Evolutionary conservation across 2,113 vertebrate species (phyloP), one percentile per base, ranked within the genome.

Genomic region (Rhea americana): DNA sequence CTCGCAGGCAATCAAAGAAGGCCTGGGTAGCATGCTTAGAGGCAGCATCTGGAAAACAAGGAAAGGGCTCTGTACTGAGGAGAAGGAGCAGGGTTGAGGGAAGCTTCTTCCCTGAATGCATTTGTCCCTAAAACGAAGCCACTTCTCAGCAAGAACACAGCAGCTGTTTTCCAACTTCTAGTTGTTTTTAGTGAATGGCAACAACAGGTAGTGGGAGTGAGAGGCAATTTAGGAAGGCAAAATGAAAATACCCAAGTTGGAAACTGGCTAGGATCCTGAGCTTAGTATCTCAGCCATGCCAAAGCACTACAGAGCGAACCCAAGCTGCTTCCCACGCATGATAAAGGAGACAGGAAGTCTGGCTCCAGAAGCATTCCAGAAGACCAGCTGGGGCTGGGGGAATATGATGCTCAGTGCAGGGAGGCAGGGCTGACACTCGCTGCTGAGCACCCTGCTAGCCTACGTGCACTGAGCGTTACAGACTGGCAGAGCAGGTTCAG

Each of bases 11-110:
- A 94, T 99, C 99, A 28, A 99, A 99, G 96, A 99, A 99, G 11
- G 99, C 99, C 97, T 99, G 99, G 53, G 98, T 99, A 11, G 99
- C 99, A 0, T 99, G 99, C 77, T 99, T 99, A 8, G 99, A 99
- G 28, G 99, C 99, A 12, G 99, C 98, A 26, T 99, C 99, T 99
- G 96, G 16, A 92, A 93, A 81, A 77, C 21, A 72, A 75, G 65
- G 56, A 53, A 32, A 55, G 30, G 30, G 53, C 25, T 11, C 9
- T 21, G 58, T 62, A n/a, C 8, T 74, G 22, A 13, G 48, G 47
- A 45, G 43, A 13, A 75, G 51, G 32, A 92, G 73, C 17, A 25
- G 22, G 66, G n/a, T 55, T 72, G 75, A 39, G 58, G 78, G 58
- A 73, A 58, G 47, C 48, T 26, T 55, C 13, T 58, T 35, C 43